Percentiles rank a stretch among this genome's conserved stretches.
These are phyloP conservation scores for Ophioderma brevispina DNA, from an alignment of 35 echinoderm and acorn worm species.

Conservation along the genomic window DNA sequence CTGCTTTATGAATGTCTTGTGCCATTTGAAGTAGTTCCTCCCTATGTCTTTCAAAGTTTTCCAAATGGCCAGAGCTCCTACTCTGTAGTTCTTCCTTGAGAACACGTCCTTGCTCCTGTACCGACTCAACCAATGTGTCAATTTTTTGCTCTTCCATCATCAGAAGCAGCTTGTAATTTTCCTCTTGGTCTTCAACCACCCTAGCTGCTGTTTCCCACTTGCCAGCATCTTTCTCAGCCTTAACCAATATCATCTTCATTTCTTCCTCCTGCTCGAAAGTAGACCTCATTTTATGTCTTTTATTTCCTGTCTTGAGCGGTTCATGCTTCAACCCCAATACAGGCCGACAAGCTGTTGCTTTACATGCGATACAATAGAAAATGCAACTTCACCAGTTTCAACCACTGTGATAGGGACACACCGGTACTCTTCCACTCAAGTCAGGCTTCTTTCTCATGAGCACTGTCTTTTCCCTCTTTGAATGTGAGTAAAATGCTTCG, in stretches of 20 bases:
- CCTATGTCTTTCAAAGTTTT: not conserved
- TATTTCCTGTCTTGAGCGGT: not conserved
- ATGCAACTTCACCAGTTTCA: not conserved
- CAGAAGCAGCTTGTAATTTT: not conserved
- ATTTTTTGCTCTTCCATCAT: not conserved
- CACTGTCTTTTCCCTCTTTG: not conserved
- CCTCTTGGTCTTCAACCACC: not conserved
- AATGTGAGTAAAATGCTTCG: not conserved
- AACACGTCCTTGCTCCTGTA: not conserved
- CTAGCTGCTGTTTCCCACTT: not conserved
- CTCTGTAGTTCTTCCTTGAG: not conserved
- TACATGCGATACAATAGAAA: not conserved
- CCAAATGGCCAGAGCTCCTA: not conserved
- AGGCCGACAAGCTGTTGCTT: not conserved
- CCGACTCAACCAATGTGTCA: not conserved
- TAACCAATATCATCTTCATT: not conserved
- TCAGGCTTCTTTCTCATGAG: not conserved
- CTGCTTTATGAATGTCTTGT: not conserved
- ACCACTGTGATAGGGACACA: not conserved
- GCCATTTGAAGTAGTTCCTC: not conserved
- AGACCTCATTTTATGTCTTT: not conserved
- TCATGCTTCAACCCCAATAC: not conserved
- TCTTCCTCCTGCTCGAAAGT: not conserved
- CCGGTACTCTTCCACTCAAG: not conserved
- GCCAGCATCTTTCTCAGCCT: not conserved